Base-by-base conservation (phyloP, 2,797 vertebrate genomes). In the Linurgus olivaceus region DNA sequence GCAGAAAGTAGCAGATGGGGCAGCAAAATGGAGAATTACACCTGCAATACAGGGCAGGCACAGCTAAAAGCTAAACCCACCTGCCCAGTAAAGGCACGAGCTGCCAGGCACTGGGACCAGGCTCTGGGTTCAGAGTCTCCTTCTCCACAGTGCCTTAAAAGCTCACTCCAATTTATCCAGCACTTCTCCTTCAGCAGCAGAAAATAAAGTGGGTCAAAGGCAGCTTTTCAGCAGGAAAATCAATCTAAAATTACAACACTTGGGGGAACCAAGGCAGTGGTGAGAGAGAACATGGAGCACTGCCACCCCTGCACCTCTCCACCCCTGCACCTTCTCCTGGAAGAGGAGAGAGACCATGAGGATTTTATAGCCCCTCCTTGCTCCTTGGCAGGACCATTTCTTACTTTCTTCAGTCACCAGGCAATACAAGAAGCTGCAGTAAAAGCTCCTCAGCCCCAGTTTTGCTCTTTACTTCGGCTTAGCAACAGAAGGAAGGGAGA, bases 131-230 rank as follows among this genome's bases (percentile, higher is more conserved):
- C 52, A 59, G 33, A 52, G 31, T 10, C 17, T 83, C 54, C 79
- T 40, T 42, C 47, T 67, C 48, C 74, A 48, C 29, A 58, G 61
- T 1, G 6, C 57, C 54, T 93, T 75, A 58, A 83, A 91, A 70
- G 68, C 85, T 93, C 37, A 42, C 47, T 72, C 31, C 11, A 16
- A 62, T 78, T 94, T 85, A 85, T 90, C 85, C 17, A 75, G 76
- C 85, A 26, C 68, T 91, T 90, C 51, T 92, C 50, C 72, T 86
- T 59, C 6, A 75, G 87, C 75, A 75, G 73, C 45, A 83, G 50
- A 42, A 76, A 78, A 90, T 74, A 88, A 95, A 94, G 44, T 86
- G 79, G 89, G 89, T 91, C 85, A 94, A 90, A 94, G 68, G 87
- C 82, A 96, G 91, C 31, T 79, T 94, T 94, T 65, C 65, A 57